phyloP scores from a whole-genome alignment of 2,797 vertebrate species.

The Lepus oiostolus region DNA sequence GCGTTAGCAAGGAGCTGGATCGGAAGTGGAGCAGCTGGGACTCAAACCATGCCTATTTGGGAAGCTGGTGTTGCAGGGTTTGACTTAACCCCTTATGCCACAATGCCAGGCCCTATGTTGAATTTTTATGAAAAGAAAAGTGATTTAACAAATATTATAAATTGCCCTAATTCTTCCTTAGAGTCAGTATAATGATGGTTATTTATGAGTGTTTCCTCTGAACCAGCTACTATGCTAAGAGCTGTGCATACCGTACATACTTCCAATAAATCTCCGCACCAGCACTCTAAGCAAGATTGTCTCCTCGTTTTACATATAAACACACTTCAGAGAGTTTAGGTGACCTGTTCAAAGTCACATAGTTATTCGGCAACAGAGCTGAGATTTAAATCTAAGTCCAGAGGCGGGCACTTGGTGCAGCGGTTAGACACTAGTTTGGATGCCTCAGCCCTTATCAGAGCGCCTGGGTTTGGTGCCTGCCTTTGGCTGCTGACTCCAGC shows the following conservation, averaged over 20 bases:
- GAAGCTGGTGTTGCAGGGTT: too few relatives aligned
- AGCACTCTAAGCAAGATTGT: neutral
- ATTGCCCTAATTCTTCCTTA: conserved; percentile 5
- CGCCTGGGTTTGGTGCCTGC: too few relatives aligned
- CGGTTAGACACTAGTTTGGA: too few relatives aligned
- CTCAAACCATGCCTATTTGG: too few relatives aligned
- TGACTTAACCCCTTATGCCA: too few relatives aligned
- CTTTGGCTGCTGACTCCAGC: too few relatives aligned
- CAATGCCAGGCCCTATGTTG: neutral
- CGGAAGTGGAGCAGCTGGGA: too few relatives aligned
- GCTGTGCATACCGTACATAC: neutral
- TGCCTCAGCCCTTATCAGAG: too few relatives aligned
- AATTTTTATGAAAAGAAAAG: neutral
- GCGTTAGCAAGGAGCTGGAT: too few relatives aligned
- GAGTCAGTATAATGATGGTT: neutral
- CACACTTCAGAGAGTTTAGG: neutral
- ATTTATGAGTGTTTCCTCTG: neutral
- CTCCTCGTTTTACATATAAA: conserved; percentile 28
- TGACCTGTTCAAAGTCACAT: neutral
- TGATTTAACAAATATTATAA: neutral
- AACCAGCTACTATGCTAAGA: neutral
- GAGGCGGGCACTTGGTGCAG: too few relatives aligned
- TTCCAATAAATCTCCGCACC: conserved; percentile 15
- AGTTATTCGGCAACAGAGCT: neutral
- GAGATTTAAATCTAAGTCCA: neutral